Evolutionary conservation across 2,797 vertebrate genomes (phyloP).

Genomic region (Coracias cyanogaster): DNA sequence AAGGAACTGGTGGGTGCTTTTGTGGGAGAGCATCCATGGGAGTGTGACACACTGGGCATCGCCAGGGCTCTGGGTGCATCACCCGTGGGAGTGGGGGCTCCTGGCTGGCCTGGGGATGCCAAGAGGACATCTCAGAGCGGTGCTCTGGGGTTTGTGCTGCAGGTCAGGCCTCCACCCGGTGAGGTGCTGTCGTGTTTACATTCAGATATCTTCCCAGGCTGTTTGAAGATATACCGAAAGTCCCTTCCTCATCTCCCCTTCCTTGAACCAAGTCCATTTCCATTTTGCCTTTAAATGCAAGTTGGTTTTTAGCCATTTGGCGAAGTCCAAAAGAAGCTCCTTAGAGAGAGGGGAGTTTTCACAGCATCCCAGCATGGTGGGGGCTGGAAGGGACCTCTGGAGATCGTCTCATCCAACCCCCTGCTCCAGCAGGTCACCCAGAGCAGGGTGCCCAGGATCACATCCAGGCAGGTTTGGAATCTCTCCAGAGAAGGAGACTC

Average conservation of each 20-base stretch:
- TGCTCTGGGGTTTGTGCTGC: neutral
- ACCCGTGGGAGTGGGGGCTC: fast-evolving
- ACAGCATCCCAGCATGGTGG: neutral
- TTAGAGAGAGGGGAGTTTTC: neutral
- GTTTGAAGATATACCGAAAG: neutral
- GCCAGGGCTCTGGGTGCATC: neutral
- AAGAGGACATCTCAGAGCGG: neutral
- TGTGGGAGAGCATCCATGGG: neutral
- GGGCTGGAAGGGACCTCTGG: neutral
- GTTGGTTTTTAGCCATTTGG: neutral
- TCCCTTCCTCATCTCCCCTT: neutral
- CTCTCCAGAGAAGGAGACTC: neutral
- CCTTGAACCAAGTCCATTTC: neutral
- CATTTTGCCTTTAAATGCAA: neutral
- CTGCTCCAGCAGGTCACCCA: neutral
- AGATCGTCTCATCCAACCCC: neutral
- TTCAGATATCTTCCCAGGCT: neutral
- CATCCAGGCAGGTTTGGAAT: neutral
- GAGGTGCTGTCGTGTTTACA: neutral
- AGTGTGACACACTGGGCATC: fast-evolving
- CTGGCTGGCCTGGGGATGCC: neutral
- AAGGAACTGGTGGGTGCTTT: neutral
- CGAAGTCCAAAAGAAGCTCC: neutral
- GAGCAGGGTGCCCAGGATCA: neutral
- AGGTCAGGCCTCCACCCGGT: neutral